Percentiles rank a stretch among this genome's conserved stretches.
phyloP scores from a whole-genome alignment of 2,797 vertebrate genomes.

The Uromys caudimaculatus region DNA sequence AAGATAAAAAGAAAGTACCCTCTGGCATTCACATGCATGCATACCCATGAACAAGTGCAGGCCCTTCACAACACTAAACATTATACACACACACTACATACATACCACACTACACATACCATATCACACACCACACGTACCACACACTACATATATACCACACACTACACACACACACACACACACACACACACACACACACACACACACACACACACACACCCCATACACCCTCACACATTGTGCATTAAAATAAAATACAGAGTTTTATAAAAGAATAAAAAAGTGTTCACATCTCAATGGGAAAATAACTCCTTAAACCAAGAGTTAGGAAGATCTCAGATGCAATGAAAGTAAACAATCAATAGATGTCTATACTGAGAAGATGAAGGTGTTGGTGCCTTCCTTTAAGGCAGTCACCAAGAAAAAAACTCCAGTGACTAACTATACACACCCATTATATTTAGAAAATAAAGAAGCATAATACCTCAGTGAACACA shows the following conservation, averaged over 20 bases:
- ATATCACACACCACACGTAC: background rate
- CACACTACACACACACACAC: background rate
- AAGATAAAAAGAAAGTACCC: background rate
- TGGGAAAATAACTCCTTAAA: background rate
- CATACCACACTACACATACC: background rate
- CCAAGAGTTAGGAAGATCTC: slow-evolving; percentile 3
- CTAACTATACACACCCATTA: background rate
- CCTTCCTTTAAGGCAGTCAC: slow-evolving; percentile 9
- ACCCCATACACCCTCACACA: background rate
- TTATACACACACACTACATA: background rate
- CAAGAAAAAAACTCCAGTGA: background rate
- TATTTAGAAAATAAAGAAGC: background rate
- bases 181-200: background rate
- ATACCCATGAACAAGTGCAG: background rate
- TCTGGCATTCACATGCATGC: background rate
- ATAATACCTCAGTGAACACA: background rate
- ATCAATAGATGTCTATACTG: background rate
- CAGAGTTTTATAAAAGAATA: background rate
- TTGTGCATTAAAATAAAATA: background rate
- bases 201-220: no score
- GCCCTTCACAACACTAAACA: background rate
- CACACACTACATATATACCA: background rate
- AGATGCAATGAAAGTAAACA: background rate
- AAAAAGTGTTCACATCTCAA: background rate
- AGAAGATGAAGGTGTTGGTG: slow-evolving; percentile 1